Percentiles rank a stretch among this genome's conserved stretches.
Evolutionary conservation across 2,113 vertebrate genomes (phyloP).

Genomic region (Phyllopteryx taeniolatus): DNA sequence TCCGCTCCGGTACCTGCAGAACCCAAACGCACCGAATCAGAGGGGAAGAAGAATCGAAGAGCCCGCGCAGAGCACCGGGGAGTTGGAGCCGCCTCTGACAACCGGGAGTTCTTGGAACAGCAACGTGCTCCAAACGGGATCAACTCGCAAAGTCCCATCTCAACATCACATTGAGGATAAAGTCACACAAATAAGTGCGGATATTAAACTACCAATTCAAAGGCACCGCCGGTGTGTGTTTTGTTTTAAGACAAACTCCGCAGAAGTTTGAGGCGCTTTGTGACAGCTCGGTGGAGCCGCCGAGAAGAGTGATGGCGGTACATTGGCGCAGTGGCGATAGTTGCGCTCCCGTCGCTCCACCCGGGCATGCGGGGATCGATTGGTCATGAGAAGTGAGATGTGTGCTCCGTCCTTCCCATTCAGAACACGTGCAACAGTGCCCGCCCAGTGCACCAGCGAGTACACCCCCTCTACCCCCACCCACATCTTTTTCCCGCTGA

Average conservation of each 20-base stretch:
- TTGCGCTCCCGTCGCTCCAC: constrained; percentile 72
- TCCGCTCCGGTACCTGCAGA: constrained; percentile 45
- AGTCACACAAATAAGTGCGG: constrained; percentile 56
- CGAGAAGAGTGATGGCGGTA: constrained; percentile 61
- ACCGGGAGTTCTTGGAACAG: constrained; percentile 23
- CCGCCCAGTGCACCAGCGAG: constrained; percentile 66
- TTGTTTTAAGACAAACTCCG: constrained; percentile 34
- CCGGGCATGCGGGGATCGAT: constrained; percentile 72
- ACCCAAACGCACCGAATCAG: constrained; percentile 18
- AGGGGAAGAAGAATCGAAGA: constrained; percentile 12
- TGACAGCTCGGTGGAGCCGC: constrained; percentile 39
- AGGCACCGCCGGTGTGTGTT: constrained; percentile 5
- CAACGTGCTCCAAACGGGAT: constrained; percentile 35
- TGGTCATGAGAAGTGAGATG: constrained; percentile 74
- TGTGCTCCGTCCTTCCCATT: constrained; percentile 68
- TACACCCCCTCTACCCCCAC: constrained; percentile 32
- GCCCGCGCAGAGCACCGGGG: constrained; percentile 17
- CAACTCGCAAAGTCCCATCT: constrained; percentile 42
- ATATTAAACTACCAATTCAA: constrained; percentile 55
- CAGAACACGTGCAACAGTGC: constrained; percentile 74
- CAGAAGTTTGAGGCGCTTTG: constrained; percentile 48
- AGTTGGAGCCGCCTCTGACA: constrained; percentile 30
- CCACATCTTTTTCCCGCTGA: constrained; percentile 51
- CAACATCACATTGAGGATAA: constrained; percentile 40
- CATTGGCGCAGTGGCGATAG: constrained; percentile 66